Evolutionary conservation across 1,140 invertebrate species (phyloP), one percentile per base, ranked within the genome.

Genomic region (Dreissena rostriformis): DNA sequence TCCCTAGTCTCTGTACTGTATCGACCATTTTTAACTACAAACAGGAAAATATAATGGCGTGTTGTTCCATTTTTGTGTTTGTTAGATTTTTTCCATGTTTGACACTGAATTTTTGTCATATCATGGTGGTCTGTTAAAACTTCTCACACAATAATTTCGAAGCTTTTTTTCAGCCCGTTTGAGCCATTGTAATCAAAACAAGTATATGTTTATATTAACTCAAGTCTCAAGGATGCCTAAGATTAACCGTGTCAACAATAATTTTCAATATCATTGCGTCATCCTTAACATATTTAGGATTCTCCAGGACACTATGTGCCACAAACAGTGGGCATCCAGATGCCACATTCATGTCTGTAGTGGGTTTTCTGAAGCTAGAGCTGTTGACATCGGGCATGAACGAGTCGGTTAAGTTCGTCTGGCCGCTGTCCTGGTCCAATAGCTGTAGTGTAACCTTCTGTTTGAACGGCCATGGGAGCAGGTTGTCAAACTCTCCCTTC

Each of bases 401-500:
- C 0, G 81, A 68, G 49, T 91, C 86, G 14, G 53, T 39, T 8
- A 91, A 28, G n/a, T 76, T 29, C 65, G 83, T 29, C 26, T 71
- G 51, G 24, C 61, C 65, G 26, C 22, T 26, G 74, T 51, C 87
- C 61, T 90, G 89, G 76, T 91, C 87, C 24, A 90, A 52, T 15
- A 91, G 66, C 51, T 76, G 88, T 73, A 91, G 51, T 7, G 86
- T 87, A 10, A 91, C 88, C 63, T 87, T 90, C 51, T 89, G 82
- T 26, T 68, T 76, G 79, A 91, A 91, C 17, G 91, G 91, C 90
- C 90, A 91, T 67, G 72, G 55, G 7, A 90, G 71, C 15, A 91
- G 65, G 15, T 76, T 88, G 85, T 91, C 91, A 73, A 84, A 89
- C 19, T 90, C 85, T 72, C 82, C 75, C 15, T 76, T 68, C 90